These are phyloP conservation scores for Helobdella robusta DNA, from an alignment of 2,888 invertebrate genomes.

Conservation along the genomic window DNA sequence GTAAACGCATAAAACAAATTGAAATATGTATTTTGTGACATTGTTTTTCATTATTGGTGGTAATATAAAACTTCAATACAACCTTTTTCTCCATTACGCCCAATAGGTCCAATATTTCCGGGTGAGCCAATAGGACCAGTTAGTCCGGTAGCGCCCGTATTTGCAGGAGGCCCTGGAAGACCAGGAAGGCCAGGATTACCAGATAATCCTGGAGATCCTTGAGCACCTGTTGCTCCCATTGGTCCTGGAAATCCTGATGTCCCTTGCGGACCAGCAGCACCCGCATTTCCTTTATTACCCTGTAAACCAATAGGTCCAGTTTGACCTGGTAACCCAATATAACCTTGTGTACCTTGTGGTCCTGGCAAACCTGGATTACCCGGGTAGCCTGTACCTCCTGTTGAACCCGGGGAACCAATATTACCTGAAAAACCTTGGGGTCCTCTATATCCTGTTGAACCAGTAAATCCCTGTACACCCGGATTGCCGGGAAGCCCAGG, in stretches of 20 bases:
- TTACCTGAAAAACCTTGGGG: conserved; percentile 19
- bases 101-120: no score
- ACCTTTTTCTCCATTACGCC: no score
- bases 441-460: conserved; percentile 30
- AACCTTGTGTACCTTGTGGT: conserved; percentile 28
- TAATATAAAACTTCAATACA: no score
- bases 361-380: conserved; percentile 29
- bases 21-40: no score
- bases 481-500: conserved; percentile 32
- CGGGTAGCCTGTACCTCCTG: conserved; percentile 17
- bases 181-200: conserved; percentile 19
- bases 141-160: no score
- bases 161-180: conserved; percentile 12
- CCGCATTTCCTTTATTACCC: conserved; percentile 7
- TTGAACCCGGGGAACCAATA: conserved; percentile 11
- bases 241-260: conserved; percentile 6
- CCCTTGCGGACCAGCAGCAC: not conserved
- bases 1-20: no score
- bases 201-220: conserved; percentile 18
- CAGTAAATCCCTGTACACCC: conserved; percentile 38
- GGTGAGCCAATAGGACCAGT: no score
- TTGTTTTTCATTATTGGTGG: no score
- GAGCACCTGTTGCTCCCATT: conserved; percentile 15
- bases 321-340: conserved; percentile 27
- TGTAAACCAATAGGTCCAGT: conserved; percentile 24